Base-by-base conservation (phyloP, 2,888 invertebrate genomes). In the Harmothoe impar region DNA sequence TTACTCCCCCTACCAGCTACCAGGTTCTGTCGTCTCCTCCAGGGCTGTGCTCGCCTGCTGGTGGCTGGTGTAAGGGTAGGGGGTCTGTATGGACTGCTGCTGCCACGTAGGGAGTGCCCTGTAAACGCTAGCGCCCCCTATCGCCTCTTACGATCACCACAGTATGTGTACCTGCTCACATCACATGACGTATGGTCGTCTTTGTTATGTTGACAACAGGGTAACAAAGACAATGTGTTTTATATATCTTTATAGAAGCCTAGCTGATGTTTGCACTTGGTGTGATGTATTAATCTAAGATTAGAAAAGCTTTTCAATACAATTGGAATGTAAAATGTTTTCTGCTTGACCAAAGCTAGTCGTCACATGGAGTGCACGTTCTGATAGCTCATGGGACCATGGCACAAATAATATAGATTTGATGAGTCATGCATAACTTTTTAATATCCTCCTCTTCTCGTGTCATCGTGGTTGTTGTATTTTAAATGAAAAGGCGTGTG, bases 381-480 rank as follows among this genome's bases (percentile, higher is more conserved):
- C 5, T 10, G 43, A 43, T 43, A 43, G 43, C 10, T 43, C 43
- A 43, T 43, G 43, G 43, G 43, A 43, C 43, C 43, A 43, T 3
- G 43, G 43, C 5, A 43, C 10, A 62, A 62, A n/a, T 62, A 62
- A 62, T 7, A 20, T 7, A 62, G 20, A 62, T 43, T 5, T 12
- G 20, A n/a, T 81, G 81, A 81, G 35, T 81, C 81, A 81, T n/a
- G 81, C 81, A 33, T 81, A 33, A 81, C 33, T 3, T 81, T n/a
- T 1, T 35, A 12, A 35, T 35, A 25, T 29, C 72, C 72, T 72
- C 1, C 72, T 3, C 62, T n/a, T 62, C 43, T 62, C 72, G 0
- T 72, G 72, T 29, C 31, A 29, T 15, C 62, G 15, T 20, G 62
- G 62, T 5, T n/a, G 43, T 20, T n/a, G 3, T 20, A 62, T 62